Conservation (phyloP, 2,113 vertebrate genomes). For the Strigops habroptila region DNA sequence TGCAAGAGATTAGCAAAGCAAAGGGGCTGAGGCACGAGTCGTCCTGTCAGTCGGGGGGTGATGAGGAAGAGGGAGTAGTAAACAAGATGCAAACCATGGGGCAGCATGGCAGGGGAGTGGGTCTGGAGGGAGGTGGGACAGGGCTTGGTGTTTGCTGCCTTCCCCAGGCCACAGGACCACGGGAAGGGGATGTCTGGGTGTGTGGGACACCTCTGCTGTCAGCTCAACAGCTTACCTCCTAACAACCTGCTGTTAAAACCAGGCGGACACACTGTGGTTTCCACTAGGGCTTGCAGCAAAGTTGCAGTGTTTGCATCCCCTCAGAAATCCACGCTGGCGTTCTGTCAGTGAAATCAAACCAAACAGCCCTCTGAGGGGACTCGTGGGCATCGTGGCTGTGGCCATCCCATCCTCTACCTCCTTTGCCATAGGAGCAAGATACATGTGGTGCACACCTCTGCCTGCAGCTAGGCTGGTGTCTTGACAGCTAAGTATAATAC, state of each 20-base stretch:
- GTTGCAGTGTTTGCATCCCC: neutral
- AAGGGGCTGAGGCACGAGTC: constrained; percentile 30
- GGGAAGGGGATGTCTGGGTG: neutral
- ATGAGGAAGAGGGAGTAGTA: constrained; percentile 12
- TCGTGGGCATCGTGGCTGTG: rapidly evolving
- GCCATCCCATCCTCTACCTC: neutral
- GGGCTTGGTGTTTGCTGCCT: neutral
- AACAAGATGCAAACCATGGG: neutral
- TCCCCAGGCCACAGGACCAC: neutral
- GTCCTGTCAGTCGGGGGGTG: neutral
- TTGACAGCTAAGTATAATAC: neutral
- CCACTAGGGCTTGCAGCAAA: neutral
- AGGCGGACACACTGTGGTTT: neutral
- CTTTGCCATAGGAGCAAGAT: neutral
- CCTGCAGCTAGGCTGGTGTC: neutral
- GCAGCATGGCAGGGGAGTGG: neutral
- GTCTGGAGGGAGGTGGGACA: neutral
- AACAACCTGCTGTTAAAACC: neutral
- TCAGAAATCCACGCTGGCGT: neutral
- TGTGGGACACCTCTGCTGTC: neutral
- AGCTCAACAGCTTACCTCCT: neutral
- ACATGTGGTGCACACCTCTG: neutral
- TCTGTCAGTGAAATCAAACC: neutral
- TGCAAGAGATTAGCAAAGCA: constrained; percentile 49
- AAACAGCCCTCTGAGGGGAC: neutral